Evolutionary conservation across 1,140 invertebrate genomes (phyloP).

Genomic region (Venustaconcha ellipsiformis): DNA sequence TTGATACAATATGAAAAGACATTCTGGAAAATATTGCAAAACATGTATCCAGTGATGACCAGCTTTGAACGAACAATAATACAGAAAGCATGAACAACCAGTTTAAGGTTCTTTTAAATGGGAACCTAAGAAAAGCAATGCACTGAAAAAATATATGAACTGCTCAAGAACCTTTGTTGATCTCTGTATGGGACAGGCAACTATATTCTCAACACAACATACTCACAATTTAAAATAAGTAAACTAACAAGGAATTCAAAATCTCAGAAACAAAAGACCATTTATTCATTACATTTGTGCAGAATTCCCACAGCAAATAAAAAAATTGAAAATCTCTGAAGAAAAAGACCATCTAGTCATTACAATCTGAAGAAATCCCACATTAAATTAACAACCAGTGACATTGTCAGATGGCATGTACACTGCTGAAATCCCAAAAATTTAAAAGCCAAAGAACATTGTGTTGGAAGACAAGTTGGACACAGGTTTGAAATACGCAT

Average conservation of each 20-base stretch:
- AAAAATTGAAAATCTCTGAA: conserved; percentile 12
- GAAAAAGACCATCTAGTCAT: neutral
- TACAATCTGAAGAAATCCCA: neutral
- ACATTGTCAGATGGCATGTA: neutral
- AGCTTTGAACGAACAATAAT: conserved; percentile 20
- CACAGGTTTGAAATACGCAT: no score
- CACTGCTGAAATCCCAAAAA: conserved; percentile 2
- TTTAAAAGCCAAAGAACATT: conserved; percentile 1
- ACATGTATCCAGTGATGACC: conserved; percentile 2
- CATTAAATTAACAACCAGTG: neutral
- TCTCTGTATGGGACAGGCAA: conserved; percentile 17
- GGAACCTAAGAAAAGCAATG: conserved; percentile 16
- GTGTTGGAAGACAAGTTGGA: neutral
- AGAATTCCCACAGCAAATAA: no score
- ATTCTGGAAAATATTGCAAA: neutral
- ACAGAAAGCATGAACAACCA: conserved; percentile 22
- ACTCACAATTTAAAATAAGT: neutral
- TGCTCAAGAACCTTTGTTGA: neutral
- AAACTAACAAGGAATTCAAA: conserved; percentile 10
- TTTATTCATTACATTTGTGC: neutral
- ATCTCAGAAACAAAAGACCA: conserved; percentile 1
- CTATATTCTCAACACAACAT: neutral
- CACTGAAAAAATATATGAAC: conserved; percentile 12
- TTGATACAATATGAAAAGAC: conserved; percentile 5
- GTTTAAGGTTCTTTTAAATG: conserved; percentile 20